These are phyloP conservation scores for Nudaria mundana DNA, from an alignment of 2,888 invertebrate species.

Conservation along the genomic window DNA sequence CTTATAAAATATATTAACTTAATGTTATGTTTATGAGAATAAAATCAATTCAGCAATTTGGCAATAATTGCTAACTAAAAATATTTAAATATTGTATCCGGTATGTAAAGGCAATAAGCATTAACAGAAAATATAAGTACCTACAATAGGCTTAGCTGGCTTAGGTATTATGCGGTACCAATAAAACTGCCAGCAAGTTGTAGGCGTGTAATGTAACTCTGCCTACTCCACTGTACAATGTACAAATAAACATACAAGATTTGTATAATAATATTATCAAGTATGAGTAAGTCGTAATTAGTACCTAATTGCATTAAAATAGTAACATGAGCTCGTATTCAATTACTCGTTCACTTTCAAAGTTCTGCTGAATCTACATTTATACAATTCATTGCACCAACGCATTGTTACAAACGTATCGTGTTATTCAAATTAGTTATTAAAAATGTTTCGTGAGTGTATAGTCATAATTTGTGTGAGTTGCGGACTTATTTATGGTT, in stretches of 20 bases:
- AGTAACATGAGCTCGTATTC: conserved; percentile 18
- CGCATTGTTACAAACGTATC: conserved; percentile 8
- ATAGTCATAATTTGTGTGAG: conserved; percentile 15
- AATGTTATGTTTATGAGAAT: no score
- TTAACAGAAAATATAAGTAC: no score
- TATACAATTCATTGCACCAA: conserved; percentile 3
- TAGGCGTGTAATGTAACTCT: background rate
- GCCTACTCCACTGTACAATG: background rate
- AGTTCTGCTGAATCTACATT: conserved; percentile 21
- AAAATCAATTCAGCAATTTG: no score
- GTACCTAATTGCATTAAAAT: conserved; percentile 5
- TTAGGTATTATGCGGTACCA: no score
- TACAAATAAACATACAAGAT: background rate
- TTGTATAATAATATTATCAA: background rate
- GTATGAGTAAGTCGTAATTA: no score
- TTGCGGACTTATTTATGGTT: conserved; percentile 15
- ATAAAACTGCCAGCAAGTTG: background rate
- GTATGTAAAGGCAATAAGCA: no score
- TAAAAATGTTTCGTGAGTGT: conserved; percentile 20
- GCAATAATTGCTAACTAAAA: no score
- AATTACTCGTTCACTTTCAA: conserved; percentile 14
- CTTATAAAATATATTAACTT: no score
- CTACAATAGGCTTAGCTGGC: no score
- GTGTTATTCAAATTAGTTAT: conserved; percentile 7
- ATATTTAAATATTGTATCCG: no score